Conservation (phyloP, 2,888 invertebrate genomes). For the Volucella inanis region DNA sequence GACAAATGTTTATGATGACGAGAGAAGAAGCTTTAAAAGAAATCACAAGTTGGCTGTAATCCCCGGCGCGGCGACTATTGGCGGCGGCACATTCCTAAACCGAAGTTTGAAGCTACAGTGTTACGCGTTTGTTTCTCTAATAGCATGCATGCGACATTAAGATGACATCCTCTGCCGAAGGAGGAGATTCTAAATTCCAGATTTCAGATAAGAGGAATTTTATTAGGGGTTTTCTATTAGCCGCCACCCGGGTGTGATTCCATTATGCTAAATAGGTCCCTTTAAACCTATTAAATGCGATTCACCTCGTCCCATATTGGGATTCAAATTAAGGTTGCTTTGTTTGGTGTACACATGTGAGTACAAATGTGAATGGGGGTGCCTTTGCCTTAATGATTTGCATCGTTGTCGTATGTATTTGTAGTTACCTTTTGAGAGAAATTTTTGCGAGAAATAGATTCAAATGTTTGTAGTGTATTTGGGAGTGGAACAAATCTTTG, state of each 20-base stretch:
- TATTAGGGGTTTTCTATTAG: constrained; percentile 75
- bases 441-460: constrained; percentile 69
- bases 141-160: constrained; percentile 58
- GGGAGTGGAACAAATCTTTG: constrained; percentile 69
- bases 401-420: constrained; percentile 53
- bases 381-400: constrained; percentile 56
- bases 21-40: constrained; percentile 44
- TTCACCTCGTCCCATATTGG: constrained; percentile 62
- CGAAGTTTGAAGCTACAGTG: constrained; percentile 35
- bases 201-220: constrained; percentile 64
- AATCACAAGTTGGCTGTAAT: constrained; percentile 1
- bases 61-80: not conserved
- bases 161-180: constrained; percentile 25
- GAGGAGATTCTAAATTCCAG: constrained; percentile 47
- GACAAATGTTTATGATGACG: constrained; percentile 60
- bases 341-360: constrained; percentile 36
- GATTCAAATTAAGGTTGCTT: constrained; percentile 69
- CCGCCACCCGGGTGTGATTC: constrained; percentile 71
- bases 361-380: constrained; percentile 33
- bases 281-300: constrained; percentile 74
- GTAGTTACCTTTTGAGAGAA: constrained; percentile 39
- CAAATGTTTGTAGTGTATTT: constrained; percentile 55
- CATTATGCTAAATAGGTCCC: constrained; percentile 75
- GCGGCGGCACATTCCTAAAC: constrained; percentile 10
- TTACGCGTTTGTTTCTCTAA: constrained; percentile 48